These are phyloP conservation scores for Oryctolagus cuniculus DNA, from an alignment of 2,113 vertebrate genomes.

Conservation along the genomic window DNA sequence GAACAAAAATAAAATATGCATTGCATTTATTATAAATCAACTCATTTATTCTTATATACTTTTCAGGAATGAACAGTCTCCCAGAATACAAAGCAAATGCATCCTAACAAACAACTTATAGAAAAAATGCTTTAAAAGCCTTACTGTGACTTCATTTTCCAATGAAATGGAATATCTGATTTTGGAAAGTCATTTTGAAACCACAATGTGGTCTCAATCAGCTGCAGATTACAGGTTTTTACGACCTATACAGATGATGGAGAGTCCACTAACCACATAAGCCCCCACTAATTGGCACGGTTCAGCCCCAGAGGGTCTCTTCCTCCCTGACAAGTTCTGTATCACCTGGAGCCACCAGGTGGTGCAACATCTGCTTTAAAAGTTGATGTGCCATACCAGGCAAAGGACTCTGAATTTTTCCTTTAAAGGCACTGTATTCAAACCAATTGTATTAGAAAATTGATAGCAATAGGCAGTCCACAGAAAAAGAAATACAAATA, in stretches of 20 bases:
- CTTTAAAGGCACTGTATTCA: not conserved
- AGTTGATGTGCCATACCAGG: not conserved
- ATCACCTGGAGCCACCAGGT: not conserved
- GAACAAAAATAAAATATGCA: constrained; percentile 62
- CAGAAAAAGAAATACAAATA: not conserved
- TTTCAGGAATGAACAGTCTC: constrained; percentile 55
- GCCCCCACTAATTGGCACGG: not conserved
- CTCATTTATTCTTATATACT: constrained; percentile 72
- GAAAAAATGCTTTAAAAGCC: constrained; percentile 64
- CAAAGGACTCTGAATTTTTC: not conserved
- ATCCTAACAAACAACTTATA: constrained; percentile 33
- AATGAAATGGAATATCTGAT: not conserved
- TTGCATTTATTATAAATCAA: constrained; percentile 65
- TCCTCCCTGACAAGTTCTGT: not conserved
- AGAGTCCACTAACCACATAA: not conserved
- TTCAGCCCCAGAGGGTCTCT: not conserved
- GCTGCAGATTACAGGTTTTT: not conserved
- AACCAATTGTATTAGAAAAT: not conserved
- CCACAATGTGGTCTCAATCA: not conserved
- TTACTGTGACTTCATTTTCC: constrained; percentile 51
- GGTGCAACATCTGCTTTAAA: not conserved
- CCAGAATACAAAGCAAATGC: constrained; percentile 5
- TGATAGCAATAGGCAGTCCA: not conserved
- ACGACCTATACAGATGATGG: not conserved
- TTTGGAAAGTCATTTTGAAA: constrained; percentile 53